Conservation (phyloP, 2,797 vertebrate species). For the Xenops minutus region DNA sequence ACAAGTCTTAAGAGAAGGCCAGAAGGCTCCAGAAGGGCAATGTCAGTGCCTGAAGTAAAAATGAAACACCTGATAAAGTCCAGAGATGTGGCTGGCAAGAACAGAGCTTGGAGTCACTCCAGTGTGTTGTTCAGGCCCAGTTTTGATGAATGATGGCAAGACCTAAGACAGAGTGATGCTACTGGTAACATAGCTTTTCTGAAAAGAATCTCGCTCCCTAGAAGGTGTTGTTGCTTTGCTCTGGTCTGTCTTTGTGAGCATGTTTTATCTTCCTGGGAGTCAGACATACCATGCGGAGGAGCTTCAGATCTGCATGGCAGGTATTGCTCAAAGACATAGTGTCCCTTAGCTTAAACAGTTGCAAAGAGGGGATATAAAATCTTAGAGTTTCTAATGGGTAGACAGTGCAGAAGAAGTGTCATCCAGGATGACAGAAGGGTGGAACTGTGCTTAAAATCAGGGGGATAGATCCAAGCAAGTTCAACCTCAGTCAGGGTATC, state of each 20-base stretch:
- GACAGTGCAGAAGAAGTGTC: not conserved
- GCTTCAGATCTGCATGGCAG: not conserved
- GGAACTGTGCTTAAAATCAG: not conserved
- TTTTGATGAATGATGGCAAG: not conserved
- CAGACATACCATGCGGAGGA: not conserved
- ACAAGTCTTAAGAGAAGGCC: not conserved
- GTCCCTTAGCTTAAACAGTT: not conserved
- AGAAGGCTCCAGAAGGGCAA: not conserved
- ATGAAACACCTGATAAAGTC: not conserved
- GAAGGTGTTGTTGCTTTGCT: not conserved
- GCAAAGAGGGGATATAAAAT: not conserved
- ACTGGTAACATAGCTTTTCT: not conserved
- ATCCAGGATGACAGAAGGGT: not conserved
- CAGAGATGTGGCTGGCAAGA: not conserved
- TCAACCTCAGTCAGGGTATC: not conserved
- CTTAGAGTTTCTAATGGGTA: not conserved
- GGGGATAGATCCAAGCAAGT: not conserved
- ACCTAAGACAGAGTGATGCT: not conserved
- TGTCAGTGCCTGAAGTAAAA: not conserved
- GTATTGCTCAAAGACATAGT: not conserved
- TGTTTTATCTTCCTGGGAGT: not conserved
- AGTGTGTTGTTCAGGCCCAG: not conserved
- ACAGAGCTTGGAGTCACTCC: not conserved
- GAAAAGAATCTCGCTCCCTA: not conserved
- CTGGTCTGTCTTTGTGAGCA: not conserved